Percentiles rank a stretch among this genome's conserved stretches.
These are phyloP conservation scores for Brienomyrus brachyistius DNA, from an alignment of 2,113 vertebrate species.

Conservation along the genomic window DNA sequence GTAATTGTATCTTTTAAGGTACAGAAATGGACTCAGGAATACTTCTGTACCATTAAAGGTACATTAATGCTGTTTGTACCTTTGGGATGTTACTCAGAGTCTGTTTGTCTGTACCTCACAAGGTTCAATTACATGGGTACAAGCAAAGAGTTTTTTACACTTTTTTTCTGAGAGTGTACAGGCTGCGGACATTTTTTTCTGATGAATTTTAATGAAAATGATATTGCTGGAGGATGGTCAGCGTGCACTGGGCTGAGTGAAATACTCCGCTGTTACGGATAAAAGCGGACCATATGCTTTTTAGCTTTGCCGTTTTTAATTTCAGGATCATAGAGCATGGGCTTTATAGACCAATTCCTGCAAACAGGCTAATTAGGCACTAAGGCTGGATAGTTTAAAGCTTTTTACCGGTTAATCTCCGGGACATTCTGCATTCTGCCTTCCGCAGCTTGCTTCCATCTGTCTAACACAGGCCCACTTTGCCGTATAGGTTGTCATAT, in stretches of 20 bases:
- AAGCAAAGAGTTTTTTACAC: too few relatives aligned
- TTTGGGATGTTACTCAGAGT: too few relatives aligned
- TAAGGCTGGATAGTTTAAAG: neutral
- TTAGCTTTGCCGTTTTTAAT: neutral
- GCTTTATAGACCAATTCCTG: neutral
- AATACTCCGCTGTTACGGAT: neutral
- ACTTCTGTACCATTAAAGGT: too few relatives aligned
- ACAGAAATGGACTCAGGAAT: too few relatives aligned
- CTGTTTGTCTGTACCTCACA: too few relatives aligned
- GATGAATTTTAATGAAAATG: neutral
- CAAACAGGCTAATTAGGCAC: neutral
- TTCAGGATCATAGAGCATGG: neutral
- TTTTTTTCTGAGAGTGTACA: too few relatives aligned
- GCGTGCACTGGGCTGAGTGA: neutral
- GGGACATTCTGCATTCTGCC: neutral
- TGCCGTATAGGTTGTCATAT: conserved; percentile 43
- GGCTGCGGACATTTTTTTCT: neutral
- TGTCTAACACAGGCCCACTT: conserved; percentile 45
- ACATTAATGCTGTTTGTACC: too few relatives aligned
- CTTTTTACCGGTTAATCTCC: neutral
- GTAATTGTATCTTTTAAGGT: too few relatives aligned
- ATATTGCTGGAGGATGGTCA: neutral
- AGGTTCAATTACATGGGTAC: too few relatives aligned
- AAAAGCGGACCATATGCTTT: neutral
- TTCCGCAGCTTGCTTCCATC: conserved; percentile 15